Conservation (phyloP, 2,113 vertebrate species). For the Helogale parvula region DNA sequence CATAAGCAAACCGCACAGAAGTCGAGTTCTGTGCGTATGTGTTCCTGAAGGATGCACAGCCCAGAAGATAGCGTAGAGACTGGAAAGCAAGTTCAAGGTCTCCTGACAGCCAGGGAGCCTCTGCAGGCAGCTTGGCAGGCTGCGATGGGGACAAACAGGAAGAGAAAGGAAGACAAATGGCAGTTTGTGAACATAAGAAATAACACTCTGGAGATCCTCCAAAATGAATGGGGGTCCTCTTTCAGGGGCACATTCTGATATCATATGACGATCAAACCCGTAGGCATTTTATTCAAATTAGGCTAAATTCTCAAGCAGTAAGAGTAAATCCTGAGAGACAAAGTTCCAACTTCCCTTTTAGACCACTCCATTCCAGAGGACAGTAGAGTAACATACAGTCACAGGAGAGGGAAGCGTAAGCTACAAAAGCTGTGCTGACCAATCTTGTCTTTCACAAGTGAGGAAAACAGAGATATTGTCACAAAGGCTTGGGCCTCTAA, state of each 20-base stretch:
- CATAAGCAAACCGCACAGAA: not conserved
- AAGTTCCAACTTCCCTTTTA: not conserved
- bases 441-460: not conserved
- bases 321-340: not conserved
- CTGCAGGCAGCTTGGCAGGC: not conserved
- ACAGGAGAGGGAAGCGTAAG: not conserved
- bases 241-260: not conserved
- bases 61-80: not conserved
- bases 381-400: not conserved
- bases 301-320: not conserved
- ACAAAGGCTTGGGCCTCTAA: not conserved
- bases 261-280: not conserved
- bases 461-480: not conserved
- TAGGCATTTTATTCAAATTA: not conserved
- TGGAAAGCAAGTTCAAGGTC: not conserved
- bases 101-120: not conserved
- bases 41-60: not conserved
- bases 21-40: too few species aligned
- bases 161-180: not conserved
- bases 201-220: rapidly evolving
- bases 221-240: not conserved
- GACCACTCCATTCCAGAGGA: not conserved
- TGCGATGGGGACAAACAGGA: not conserved
- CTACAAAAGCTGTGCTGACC: not conserved
- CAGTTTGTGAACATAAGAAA: not conserved